phyloP scores from a whole-genome alignment of 2,888 invertebrate species.

The Brenthis hecate region DNA sequence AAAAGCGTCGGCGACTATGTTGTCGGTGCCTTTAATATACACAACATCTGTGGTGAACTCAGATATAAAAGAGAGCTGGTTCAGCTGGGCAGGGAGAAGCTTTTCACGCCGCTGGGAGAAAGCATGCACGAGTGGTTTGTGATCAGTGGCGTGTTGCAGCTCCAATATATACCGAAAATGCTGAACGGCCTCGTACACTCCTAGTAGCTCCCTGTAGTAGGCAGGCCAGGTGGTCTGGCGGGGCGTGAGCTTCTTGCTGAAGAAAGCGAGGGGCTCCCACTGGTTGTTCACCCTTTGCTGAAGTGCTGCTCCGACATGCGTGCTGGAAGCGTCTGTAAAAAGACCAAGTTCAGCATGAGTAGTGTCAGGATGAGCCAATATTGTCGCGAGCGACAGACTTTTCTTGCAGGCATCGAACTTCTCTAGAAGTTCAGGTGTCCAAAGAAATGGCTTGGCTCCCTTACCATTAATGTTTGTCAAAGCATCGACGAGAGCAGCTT shows the following conservation, averaged over 20 bases:
- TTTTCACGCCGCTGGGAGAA: conserved; percentile 38
- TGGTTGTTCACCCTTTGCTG: conserved; percentile 27
- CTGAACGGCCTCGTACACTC: conserved; percentile 39
- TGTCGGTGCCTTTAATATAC: conserved; percentile 40
- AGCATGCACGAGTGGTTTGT: conserved; percentile 40
- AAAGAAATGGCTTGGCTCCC: no score
- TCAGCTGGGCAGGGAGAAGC: conserved; percentile 40
- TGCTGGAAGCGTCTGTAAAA: conserved; percentile 27
- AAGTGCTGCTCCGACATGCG: conserved; percentile 33
- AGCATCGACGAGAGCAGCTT: no score
- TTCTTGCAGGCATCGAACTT: no score
- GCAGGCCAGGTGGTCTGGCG: conserved; percentile 36
- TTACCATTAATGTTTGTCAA: no score
- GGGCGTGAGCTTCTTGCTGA: conserved; percentile 36
- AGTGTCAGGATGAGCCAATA: no score
- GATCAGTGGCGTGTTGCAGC: conserved; percentile 36
- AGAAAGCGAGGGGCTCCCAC: conserved; percentile 41
- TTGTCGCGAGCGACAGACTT: no score
- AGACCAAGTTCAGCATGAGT: no score
- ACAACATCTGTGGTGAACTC: conserved; percentile 45
- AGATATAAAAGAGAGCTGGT: conserved; percentile 41
- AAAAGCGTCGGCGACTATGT: conserved; percentile 44
- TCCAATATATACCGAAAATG: conserved; percentile 42
- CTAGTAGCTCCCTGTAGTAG: conserved; percentile 39
- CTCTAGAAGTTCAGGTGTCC: no score